Evolutionary conservation across 2,797 vertebrate species (phyloP), one percentile per base, ranked within the genome.

Genomic region (Cossypha caffra): DNA sequence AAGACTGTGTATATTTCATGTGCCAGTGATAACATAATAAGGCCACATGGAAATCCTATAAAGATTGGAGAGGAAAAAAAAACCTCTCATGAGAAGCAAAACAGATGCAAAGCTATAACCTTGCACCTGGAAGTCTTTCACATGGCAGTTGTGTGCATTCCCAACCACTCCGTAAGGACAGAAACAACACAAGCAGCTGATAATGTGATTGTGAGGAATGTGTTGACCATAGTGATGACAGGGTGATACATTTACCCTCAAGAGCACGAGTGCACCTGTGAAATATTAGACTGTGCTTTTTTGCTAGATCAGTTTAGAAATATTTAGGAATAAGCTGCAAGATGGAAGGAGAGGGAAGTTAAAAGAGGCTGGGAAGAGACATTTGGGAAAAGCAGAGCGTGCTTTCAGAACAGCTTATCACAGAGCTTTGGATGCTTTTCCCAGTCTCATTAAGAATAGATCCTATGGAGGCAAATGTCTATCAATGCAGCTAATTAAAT

Each of bases 81-180:
- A 80, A 80, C 82, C 18, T 86, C 80, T 86, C 73, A 48, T 94
- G 94, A 91, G 94, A 97, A 95, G 75, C 81, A 94, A 90, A 95
- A 90, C 96, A 97, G 95, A 96, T 96, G 95, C 83, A 69, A 81
- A 95, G 89, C 93, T 91, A 74, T 97, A 95, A 96, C 82, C 87
- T 94, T 95, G 96, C 95, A 97, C 96, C 95, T 97, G 96, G 94
- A 96, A 88, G 72, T 93, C 83, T 97, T 95, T 94, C 94, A 95
- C 91, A 96, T 64, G 18, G 88, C 90, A 93, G 81, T 91, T 95
- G 81, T 72, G 69, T 80, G 86, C 78, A 19, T 96, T 97, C 93
- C 95, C 96, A 97, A 45, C 68, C 92, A 77, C 72, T 87, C 80
- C 81, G 23, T 82, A 88, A 96, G 96, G 93, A 93, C 88, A 93